Conservation (phyloP, 2,888 invertebrate genomes). For the Strigamia transsilvanica region DNA sequence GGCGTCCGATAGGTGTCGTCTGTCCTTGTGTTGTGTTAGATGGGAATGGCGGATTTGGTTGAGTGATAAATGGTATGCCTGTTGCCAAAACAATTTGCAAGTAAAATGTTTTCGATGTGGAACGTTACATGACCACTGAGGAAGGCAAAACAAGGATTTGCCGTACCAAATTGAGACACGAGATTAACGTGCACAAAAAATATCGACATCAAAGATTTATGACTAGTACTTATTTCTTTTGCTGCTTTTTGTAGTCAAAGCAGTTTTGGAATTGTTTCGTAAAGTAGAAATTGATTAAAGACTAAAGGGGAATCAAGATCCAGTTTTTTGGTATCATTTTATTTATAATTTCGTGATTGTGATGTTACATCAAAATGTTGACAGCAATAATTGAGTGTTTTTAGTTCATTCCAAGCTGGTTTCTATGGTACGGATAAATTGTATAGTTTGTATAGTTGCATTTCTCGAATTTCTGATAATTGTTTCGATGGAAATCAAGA, state of each 20-base stretch:
- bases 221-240: neutral
- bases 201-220: neutral
- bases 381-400: no score
- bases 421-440: no score
- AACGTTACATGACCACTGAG: neutral
- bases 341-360: no score
- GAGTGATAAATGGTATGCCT: conserved; percentile 34
- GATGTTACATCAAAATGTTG: no score
- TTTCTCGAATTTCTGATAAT: no score
- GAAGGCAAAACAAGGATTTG: neutral
- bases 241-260: neutral
- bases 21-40: neutral
- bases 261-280: neutral
- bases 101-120: conserved; percentile 21
- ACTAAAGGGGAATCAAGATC: no score
- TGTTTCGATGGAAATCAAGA: no score
- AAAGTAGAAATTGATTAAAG: no score
- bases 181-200: conserved; percentile 3
- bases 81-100: conserved; percentile 34
- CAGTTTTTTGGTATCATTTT: no score
- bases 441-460: no score
- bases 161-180: neutral
- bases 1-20: conserved; percentile 26
- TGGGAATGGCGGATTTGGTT: neutral
- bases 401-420: no score